These are phyloP conservation scores for Andrena trimmerana DNA, from an alignment of 2,888 invertebrate genomes.

Conservation along the genomic window DNA sequence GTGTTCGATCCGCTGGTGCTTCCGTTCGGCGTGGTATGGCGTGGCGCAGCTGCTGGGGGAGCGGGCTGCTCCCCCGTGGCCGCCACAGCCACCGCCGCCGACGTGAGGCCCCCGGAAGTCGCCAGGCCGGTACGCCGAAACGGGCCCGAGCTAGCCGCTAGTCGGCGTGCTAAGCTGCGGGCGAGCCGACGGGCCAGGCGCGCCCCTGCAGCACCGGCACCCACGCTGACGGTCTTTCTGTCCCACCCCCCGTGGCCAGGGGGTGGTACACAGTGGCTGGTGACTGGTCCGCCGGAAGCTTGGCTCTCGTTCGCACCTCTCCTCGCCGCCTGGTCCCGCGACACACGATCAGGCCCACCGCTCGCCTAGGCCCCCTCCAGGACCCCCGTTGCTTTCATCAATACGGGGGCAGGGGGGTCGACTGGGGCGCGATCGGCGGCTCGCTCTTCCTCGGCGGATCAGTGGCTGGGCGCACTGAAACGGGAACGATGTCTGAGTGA, in stretches of 20 bases:
- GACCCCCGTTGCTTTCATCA: background rate
- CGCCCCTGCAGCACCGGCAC: constrained; percentile 89
- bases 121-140: constrained; percentile 74
- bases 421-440: too few species aligned
- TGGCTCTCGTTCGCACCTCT: constrained; percentile 13
- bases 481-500: too few species aligned
- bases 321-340: constrained; percentile 8
- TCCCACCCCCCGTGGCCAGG: constrained; percentile 87
- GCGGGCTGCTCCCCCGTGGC: constrained; percentile 73
- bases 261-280: constrained; percentile 85
- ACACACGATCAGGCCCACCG: background rate
- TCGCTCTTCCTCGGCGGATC: too few species aligned
- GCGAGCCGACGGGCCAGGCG: constrained; percentile 87
- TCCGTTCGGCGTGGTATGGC: constrained; percentile 74
- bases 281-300: constrained; percentile 37
- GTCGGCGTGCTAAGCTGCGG: constrained; percentile 83
- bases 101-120: constrained; percentile 71
- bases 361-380: constrained; percentile 8
- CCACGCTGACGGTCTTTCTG: constrained; percentile 86
- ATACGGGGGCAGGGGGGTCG: background rate
- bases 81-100: constrained; percentile 72
- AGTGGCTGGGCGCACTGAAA: too few species aligned
- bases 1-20: constrained; percentile 77
- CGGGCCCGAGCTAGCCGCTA: constrained; percentile 87
- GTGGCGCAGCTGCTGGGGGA: constrained; percentile 71